These are phyloP conservation scores for Sclerodermus sp. DNA, from an alignment of 2,888 invertebrate genomes.

Conservation along the genomic window DNA sequence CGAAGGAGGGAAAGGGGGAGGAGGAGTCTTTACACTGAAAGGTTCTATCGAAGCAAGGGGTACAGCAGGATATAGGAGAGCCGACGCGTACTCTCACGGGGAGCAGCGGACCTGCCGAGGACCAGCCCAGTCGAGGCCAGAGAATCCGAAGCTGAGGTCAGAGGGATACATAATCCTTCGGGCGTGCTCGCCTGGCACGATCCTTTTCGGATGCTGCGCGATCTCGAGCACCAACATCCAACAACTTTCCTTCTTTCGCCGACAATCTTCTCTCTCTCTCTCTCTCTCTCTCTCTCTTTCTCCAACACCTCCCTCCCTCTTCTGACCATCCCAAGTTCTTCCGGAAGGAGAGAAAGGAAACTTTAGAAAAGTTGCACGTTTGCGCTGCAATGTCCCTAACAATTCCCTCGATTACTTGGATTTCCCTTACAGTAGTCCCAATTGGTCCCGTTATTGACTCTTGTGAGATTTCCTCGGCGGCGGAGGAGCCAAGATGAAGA, in stretches of 20 bases:
- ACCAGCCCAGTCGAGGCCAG: conserved; percentile 17
- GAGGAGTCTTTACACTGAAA: conserved; percentile 9
- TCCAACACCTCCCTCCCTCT: conserved; percentile 5
- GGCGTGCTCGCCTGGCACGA: conserved; percentile 45
- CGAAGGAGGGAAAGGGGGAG: conserved; percentile 4
- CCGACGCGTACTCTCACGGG: neutral
- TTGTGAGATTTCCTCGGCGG: too few relatives aligned
- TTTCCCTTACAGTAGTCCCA: too few relatives aligned
- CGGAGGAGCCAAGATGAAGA: too few relatives aligned
- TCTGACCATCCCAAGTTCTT: too few relatives aligned
- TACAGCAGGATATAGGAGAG: neutral
- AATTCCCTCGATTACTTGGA: too few relatives aligned
- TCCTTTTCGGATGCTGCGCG: conserved; percentile 34
- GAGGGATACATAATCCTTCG: conserved; percentile 48
- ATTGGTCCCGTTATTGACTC: too few relatives aligned
- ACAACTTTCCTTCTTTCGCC: too few relatives aligned
- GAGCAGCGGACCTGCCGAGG: conserved; percentile 1
- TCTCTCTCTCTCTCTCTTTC: neutral
- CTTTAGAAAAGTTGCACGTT: too few relatives aligned
- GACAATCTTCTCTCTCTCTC: conserved; percentile 1
- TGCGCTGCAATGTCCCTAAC: too few relatives aligned
- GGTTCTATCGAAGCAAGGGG: conserved; percentile 8
- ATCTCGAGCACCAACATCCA: neutral
- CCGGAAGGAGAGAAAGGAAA: too few relatives aligned
- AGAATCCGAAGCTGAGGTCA: conserved; percentile 19